A percentile compares a stretch with the other conserved stretches of the same genome.
These are phyloP conservation scores for Drosophila silvestris DNA, from an alignment of 2,888 invertebrate species.

Conservation along the genomic window DNA sequence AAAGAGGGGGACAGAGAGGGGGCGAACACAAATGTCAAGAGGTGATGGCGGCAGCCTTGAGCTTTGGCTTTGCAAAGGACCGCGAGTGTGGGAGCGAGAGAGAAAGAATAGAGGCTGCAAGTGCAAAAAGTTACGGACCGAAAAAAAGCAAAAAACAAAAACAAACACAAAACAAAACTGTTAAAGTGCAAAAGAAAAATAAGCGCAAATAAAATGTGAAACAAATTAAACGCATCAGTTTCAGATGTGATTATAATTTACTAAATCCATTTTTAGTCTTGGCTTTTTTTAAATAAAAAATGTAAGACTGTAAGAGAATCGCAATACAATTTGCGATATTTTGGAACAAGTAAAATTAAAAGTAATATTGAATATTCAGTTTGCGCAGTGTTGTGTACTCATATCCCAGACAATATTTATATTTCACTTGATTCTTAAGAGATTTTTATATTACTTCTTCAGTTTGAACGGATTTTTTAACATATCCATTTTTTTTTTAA, in stretches of 20 bases:
- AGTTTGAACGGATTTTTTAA: background rate
- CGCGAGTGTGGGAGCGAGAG: background rate
- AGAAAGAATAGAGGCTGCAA: constrained; percentile 4
- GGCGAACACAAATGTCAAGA: constrained; percentile 61
- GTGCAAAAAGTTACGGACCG: constrained; percentile 15
- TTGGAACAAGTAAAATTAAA: background rate
- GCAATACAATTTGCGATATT: background rate
- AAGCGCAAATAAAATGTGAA: background rate
- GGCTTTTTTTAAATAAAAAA: background rate
- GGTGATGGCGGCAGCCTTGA: constrained; percentile 61
- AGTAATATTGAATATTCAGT: background rate
- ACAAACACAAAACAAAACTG: background rate
- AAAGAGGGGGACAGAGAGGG: background rate
- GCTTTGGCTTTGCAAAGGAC: constrained; percentile 10
- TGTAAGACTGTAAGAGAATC: background rate
- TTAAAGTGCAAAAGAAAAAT: constrained; percentile 1
- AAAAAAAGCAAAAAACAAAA: constrained; percentile 1
- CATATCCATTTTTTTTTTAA: background rate
- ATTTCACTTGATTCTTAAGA: background rate
- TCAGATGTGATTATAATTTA: background rate
- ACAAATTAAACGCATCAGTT: background rate
- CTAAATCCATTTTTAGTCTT: background rate
- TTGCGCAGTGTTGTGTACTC: background rate
- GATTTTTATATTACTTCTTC: background rate
- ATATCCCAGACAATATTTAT: background rate